Evolutionary conservation across 1,140 invertebrate genomes (phyloP).

Genomic region (Laupala kohalensis): DNA sequence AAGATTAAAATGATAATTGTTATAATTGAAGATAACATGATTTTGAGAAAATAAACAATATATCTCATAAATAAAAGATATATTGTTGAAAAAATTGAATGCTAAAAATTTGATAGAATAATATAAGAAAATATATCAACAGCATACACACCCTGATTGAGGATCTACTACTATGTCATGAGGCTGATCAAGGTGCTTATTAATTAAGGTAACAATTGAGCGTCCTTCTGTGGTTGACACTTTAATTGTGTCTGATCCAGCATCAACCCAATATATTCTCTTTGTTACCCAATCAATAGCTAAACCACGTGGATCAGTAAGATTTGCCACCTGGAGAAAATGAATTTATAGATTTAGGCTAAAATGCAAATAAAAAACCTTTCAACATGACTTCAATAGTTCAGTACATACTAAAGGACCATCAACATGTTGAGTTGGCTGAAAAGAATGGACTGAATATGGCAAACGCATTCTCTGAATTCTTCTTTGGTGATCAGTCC

Average conservation of each 20-base stretch:
- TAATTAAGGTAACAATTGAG: slow-evolving; percentile 40
- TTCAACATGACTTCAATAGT: not conserved
- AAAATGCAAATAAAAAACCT: not conserved
- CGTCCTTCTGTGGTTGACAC: slow-evolving; percentile 44
- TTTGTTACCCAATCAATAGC: slow-evolving; percentile 63
- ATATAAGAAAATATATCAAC: not conserved
- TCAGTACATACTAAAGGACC: not conserved
- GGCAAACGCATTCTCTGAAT: slow-evolving; percentile 7
- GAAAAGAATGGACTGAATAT: not conserved
- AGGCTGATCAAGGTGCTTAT: slow-evolving; percentile 41
- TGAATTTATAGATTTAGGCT: slow-evolving; percentile 1
- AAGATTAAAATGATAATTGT: not conserved
- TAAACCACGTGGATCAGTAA: slow-evolving; percentile 52
- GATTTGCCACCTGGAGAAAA: slow-evolving; percentile 26
- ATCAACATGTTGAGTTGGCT: not conserved
- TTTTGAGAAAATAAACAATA: not conserved
- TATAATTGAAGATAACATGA: not conserved
- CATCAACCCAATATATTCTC: slow-evolving; percentile 61
- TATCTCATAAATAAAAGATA: not conserved
- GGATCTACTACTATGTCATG: slow-evolving; percentile 56
- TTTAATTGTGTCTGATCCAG: slow-evolving; percentile 41
- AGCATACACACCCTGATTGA: slow-evolving; percentile 33
- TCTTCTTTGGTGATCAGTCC: slow-evolving; percentile 28
- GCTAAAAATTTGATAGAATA: too few species aligned
- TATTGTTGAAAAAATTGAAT: too few species aligned